A percentile compares a stretch with the other conserved stretches of the same genome.
These are phyloP conservation scores for Leuctra nigra DNA, from an alignment of 2,888 invertebrate genomes.

Conservation along the genomic window DNA sequence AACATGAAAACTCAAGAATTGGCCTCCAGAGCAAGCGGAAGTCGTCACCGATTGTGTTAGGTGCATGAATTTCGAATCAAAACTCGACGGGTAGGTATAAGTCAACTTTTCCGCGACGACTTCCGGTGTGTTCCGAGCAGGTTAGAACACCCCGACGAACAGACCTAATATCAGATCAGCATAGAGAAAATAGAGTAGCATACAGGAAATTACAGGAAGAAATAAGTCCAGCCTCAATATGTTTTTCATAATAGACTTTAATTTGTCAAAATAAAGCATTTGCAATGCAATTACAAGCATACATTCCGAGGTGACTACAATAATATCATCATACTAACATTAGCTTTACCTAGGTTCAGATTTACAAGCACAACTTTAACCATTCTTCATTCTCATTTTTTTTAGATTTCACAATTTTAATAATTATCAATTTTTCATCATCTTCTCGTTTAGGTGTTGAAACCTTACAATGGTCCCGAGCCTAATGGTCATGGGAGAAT, in stretches of 20 bases:
- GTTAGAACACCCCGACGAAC: too few relatives aligned
- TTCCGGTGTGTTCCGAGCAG: too few relatives aligned
- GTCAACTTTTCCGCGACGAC: too few relatives aligned
- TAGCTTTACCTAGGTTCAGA: conserved; percentile 13
- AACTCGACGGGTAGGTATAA: too few relatives aligned
- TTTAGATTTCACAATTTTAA: conserved; percentile 2
- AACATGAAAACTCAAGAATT: too few relatives aligned
- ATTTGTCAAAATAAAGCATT: conserved; percentile 19
- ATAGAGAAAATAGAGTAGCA: too few relatives aligned
- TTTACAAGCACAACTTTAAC: conserved; percentile 11
- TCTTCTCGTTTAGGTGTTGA: conserved; percentile 19
- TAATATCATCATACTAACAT: conserved; percentile 2
- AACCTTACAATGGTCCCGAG: conserved; percentile 22
- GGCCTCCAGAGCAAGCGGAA: too few relatives aligned
- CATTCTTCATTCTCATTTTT: neutral
- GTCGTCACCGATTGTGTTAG: too few relatives aligned
- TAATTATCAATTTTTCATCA: conserved; percentile 8
- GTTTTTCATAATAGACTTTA: conserved; percentile 3
- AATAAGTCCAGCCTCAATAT: too few relatives aligned
- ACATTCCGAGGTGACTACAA: conserved; percentile 2
- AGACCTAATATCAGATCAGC: too few relatives aligned
- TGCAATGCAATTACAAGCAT: conserved; percentile 15
- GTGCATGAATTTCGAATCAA: too few relatives aligned
- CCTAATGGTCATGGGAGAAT: conserved; percentile 20
- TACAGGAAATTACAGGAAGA: too few relatives aligned